Percentiles rank a stretch among this genome's conserved stretches.
Conservation (phyloP, 2,888 invertebrate species). For the Gryllus longicercus region DNA sequence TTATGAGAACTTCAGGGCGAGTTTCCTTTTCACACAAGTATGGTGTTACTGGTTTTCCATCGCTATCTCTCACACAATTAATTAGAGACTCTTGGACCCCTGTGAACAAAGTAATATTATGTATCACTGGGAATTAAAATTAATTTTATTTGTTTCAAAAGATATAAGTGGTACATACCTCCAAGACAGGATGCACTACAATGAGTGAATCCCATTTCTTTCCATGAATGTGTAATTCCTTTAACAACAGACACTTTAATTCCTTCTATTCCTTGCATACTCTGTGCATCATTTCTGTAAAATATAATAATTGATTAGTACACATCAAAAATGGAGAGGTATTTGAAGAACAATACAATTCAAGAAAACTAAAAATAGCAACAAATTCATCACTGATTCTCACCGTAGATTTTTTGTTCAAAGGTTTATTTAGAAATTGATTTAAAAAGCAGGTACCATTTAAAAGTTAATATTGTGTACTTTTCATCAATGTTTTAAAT, state of each 20-base stretch:
- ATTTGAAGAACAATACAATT: too few species aligned
- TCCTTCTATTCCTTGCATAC: constrained; percentile 10
- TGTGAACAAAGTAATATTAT: constrained; percentile 38
- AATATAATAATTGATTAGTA: background rate
- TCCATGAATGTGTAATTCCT: constrained; percentile 71
- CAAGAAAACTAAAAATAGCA: too few species aligned
- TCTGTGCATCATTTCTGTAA: constrained; percentile 1
- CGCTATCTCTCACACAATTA: constrained; percentile 82
- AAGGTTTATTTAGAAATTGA: too few species aligned
- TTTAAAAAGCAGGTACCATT: too few species aligned
- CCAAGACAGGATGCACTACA: constrained; percentile 94
- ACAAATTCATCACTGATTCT: too few species aligned
- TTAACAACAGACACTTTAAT: background rate
- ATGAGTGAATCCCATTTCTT: constrained; percentile 82
- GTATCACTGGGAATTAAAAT: background rate
- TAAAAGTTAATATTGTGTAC: too few species aligned
- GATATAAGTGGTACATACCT: constrained; percentile 47
- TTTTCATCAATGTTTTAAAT: too few species aligned
- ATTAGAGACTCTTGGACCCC: constrained; percentile 77
- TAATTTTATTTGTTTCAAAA: background rate
- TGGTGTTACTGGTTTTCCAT: constrained; percentile 80
- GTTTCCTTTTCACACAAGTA: constrained; percentile 82
- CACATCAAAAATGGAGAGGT: too few species aligned
- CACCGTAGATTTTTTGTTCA: too few species aligned
- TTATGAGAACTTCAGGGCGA: constrained; percentile 82